Conservation (phyloP, 2,888 invertebrate species). For the Smittia sp. region DNA sequence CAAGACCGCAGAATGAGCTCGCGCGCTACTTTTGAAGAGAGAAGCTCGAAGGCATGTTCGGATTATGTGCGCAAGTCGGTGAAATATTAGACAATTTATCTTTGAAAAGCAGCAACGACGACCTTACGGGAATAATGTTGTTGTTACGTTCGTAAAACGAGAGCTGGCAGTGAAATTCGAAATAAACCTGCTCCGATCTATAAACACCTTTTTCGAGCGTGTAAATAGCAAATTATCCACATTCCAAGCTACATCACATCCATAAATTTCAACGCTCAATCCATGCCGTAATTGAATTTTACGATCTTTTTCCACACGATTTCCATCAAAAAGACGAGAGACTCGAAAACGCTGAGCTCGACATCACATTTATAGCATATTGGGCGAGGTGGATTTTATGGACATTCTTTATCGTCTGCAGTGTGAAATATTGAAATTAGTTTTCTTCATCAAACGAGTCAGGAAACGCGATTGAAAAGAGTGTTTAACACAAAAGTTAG, state of each 20-base stretch:
- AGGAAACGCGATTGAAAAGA: neutral
- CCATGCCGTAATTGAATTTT: constrained; percentile 36
- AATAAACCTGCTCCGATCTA: constrained; percentile 29
- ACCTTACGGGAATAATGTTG: no score
- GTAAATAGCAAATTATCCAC: constrained; percentile 34
- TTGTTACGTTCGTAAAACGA: neutral
- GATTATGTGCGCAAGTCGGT: neutral
- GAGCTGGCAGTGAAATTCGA: constrained; percentile 37
- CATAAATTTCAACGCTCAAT: constrained; percentile 13
- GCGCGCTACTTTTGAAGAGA: constrained; percentile 28
- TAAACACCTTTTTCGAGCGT: constrained; percentile 27
- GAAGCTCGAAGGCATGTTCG: constrained; percentile 18
- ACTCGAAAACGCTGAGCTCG: no score
- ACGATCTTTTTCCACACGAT: constrained; percentile 37
- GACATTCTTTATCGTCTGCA: neutral
- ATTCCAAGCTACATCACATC: constrained; percentile 29
- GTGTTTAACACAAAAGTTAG: neutral
- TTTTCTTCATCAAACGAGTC: neutral
- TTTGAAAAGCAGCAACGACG: neutral
- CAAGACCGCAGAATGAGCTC: neutral
- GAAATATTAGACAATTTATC: constrained; percentile 21
- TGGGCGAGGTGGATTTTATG: constrained; percentile 1
- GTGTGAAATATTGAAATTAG: constrained; percentile 8
- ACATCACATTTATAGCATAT: neutral
- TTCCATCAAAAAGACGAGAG: constrained; percentile 10